Evolutionary conservation across 2,797 vertebrate genomes (phyloP).

Genomic region (Lepidocolaptes lacrymiger): DNA sequence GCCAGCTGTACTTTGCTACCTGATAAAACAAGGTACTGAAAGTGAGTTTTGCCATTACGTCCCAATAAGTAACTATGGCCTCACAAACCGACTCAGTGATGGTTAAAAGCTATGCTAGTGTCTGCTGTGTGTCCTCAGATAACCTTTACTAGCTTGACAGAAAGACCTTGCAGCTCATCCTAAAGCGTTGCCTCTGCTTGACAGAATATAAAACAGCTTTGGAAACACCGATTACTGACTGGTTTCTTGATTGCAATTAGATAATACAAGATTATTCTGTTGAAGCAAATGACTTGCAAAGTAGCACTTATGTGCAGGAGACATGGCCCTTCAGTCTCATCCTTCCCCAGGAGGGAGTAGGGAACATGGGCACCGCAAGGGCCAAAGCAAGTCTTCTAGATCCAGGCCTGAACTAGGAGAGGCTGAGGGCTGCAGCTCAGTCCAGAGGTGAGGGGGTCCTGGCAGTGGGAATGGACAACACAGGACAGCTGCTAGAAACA

Average conservation of each 20-base stretch:
- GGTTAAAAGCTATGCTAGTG: background rate
- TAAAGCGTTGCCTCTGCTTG: background rate
- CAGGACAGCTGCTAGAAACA: background rate
- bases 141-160: background rate
- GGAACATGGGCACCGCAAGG: background rate
- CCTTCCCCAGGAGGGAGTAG: background rate
- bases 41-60: background rate
- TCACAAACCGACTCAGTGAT: background rate
- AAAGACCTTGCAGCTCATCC: background rate
- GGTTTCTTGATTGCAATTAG: constrained; percentile 3
- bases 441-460: background rate
- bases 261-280: background rate
- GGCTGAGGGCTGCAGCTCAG: background rate
- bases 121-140: background rate
- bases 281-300: background rate
- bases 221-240: background rate
- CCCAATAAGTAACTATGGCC: background rate
- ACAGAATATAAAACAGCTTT: background rate
- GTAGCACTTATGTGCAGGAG: rapidly evolving
- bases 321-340: background rate
- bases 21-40: background rate
- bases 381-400: background rate
- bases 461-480: background rate
- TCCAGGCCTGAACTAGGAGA: background rate
- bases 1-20: background rate